Base-by-base conservation (phyloP, 2,888 invertebrate genomes). In the Automeris io region DNA sequence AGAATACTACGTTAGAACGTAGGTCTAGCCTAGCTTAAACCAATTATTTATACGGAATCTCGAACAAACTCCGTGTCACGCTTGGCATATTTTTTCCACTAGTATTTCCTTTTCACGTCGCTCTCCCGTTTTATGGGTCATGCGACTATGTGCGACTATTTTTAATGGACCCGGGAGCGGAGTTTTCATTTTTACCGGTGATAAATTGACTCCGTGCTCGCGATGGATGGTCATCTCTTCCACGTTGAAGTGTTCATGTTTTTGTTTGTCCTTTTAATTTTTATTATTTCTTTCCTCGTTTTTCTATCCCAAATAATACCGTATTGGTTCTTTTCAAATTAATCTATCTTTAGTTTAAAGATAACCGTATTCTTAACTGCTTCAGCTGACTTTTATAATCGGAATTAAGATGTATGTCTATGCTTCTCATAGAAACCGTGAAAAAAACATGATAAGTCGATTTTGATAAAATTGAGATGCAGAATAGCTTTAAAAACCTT, bases 61-160 rank as follows among this genome's bases (percentile, higher is more conserved):
- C 11, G 1, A 1, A 9, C 5, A 6, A 12, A 29, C 39, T 24
- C 43, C 35, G 24, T 12, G 24, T 22, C 47, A 21, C 40, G 40
- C 55, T 51, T 53, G 43, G 41, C 62, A 45, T 54, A 67, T 73
- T 74, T 77, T 78, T 71, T 67, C 69, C 70, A 61, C 72, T 75
- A 74, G 71, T 79, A 69, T 82, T 85, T 70, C 75, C 78, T 78
- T 79, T 85, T 71, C 71, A 76, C 74, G 68, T 71, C 65, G 75
- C 74, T 70, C 75, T 67, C 78, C 68, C 80, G 77, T 83, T 85
- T 85, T 85, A 82, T 85, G 83, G 86, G 86, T 86, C 85, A 86
- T 79, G 71, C 72, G 77, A 80, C 80, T 82, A 81, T 81, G 77
- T 70, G 78, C 73, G 74, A 85, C 83, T 83, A 85, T 83, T 86